Percentiles rank a stretch among this genome's conserved stretches.
phyloP scores from a whole-genome alignment of 1,140 invertebrate genomes.

The Drosophila subpulchrella region DNA sequence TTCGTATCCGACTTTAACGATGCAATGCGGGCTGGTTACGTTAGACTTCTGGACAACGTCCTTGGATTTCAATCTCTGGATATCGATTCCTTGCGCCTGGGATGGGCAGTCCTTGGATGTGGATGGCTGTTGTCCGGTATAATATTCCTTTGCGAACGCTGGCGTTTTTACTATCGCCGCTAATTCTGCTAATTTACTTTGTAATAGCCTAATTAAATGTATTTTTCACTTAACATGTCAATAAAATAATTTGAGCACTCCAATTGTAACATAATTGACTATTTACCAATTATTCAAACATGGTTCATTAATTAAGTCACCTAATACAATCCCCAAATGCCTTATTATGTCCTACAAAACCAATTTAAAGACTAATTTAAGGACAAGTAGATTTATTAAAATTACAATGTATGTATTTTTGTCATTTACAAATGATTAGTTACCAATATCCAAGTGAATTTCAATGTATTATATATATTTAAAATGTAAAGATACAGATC shows the following conservation, averaged over 20 bases:
- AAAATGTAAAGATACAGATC: constrained; percentile 1
- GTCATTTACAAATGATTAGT: constrained; percentile 38
- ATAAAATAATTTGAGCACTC: not conserved
- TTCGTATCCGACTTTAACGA: constrained; percentile 70
- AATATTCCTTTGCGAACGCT: constrained; percentile 14
- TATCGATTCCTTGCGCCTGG: constrained; percentile 53
- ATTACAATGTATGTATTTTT: constrained; percentile 21
- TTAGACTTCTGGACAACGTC: constrained; percentile 62
- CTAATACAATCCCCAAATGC: not conserved
- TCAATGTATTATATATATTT: constrained; percentile 17
- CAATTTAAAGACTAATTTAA: constrained; percentile 7
- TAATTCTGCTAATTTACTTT: not conserved
- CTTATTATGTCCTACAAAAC: not conserved
- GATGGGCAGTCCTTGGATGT: constrained; percentile 45
- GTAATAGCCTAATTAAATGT: not conserved
- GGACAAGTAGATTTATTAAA: constrained; percentile 27
- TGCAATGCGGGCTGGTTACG: constrained; percentile 65
- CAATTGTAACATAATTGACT: not conserved
- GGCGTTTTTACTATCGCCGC: constrained; percentile 1
- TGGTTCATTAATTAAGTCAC: not conserved
- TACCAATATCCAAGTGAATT: constrained; percentile 11
- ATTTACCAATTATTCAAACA: not conserved
- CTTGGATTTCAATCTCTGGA: constrained; percentile 60
- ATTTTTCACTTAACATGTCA: not conserved
- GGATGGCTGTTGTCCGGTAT: constrained; percentile 20